These are phyloP conservation scores for Seison nebaliae DNA, from an alignment of 1,140 invertebrate genomes.

Conservation along the genomic window DNA sequence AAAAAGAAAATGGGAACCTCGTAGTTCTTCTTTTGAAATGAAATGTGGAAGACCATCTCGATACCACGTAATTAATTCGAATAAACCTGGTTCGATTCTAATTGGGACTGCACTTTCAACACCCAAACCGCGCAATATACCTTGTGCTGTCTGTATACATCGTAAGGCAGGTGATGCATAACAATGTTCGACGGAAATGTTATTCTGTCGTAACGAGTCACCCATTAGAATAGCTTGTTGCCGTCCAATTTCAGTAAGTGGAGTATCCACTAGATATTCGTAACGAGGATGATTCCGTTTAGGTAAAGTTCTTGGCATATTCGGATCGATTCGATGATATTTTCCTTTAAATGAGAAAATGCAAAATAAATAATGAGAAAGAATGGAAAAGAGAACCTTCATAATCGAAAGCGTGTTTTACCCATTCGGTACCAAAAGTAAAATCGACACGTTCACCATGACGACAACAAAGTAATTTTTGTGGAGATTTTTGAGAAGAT, in stretches of 20 bases:
- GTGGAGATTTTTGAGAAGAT: no score
- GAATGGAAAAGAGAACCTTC: neutral
- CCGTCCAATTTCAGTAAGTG: conserved; percentile 10
- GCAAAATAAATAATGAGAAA: neutral
- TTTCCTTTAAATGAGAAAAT: neutral
- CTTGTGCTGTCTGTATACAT: conserved; percentile 9
- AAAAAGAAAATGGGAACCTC: neutral
- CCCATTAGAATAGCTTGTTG: conserved; percentile 4
- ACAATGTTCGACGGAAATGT: neutral
- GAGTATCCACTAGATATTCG: conserved; percentile 9
- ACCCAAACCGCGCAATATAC: conserved; percentile 11
- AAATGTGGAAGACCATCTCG: conserved; percentile 2
- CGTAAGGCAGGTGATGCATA: conserved; percentile 10
- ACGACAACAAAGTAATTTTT: conserved; percentile 9
- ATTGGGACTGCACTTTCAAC: conserved; percentile 5
- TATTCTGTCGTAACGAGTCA: neutral
- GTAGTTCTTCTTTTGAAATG: conserved; percentile 44
- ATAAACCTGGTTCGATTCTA: conserved; percentile 10
- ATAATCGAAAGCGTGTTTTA: conserved; percentile 1
- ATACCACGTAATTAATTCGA: conserved; percentile 11
- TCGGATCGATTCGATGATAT: conserved; percentile 5
- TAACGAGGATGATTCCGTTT: conserved; percentile 1
- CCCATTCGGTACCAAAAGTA: conserved; percentile 7
- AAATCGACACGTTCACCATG: conserved; percentile 12
- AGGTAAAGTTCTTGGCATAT: conserved; percentile 7